Evolutionary conservation across 2,797 vertebrate species (phyloP), one percentile per base, ranked within the genome.

Genomic region (Chiroxiphia lanceolata): DNA sequence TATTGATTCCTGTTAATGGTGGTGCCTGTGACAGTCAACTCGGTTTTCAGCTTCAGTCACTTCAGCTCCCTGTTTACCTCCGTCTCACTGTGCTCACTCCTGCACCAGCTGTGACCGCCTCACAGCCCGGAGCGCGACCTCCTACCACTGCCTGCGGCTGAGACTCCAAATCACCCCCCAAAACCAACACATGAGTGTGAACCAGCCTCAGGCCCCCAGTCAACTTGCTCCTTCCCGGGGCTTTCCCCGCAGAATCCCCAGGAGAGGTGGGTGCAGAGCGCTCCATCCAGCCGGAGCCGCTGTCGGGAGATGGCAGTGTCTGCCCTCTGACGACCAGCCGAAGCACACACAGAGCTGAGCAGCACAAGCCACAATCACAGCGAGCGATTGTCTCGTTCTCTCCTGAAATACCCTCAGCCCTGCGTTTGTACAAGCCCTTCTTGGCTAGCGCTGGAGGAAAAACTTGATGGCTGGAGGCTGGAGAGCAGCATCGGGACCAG

Each of bases 311-410:
- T 89, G 95, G 96, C 92, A 7, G 86, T 89, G 83, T 93, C 69
- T 72, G 50, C 67, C 59, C 31, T 2, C 57, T 3, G 8, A 38
- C 1, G 3, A 10, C n/a, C 79, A 26, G 61, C n/a, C 1, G 3
- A 22, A 59, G 53, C 34, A 6, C 47, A 2, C 48, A 3, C 1
- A 10, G 53, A 10, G 53, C 60, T 6, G 3, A 0, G 38, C 34
- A 25, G 27, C 27, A 4, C 47, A 19, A 29, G 11, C 25, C 47
- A 7, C 19, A 29, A 1, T 15, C 47, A 0, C 42, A 2, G 34
- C 1, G 0, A 40, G 20, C 0, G 0, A 12, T 11, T 4, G 1
- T 0, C 51, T n/a, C 23, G 0, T 13, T 17, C 38, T 40, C 2
- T 20, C 19, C 9, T 5, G 25, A 33, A 38, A 59, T 1, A 13